Conservation (phyloP, 2,888 invertebrate species). For the Eupithecia vulgata region DNA sequence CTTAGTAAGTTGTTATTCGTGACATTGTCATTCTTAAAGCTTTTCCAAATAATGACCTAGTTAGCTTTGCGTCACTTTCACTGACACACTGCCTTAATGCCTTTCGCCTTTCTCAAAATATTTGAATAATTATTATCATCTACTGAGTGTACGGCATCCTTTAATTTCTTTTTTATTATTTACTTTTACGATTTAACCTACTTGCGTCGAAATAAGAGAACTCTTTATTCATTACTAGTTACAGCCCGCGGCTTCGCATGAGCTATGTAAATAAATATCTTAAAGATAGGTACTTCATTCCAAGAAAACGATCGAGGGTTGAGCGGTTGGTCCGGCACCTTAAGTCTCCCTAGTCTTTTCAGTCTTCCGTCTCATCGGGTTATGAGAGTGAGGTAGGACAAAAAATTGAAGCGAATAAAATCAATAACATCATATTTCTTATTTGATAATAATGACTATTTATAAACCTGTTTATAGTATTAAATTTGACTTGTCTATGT, state of each 20-base stretch:
- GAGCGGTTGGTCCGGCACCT: no score
- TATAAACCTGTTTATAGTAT: no score
- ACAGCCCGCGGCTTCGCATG: not conserved
- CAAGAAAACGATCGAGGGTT: no score
- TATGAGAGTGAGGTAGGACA: no score
- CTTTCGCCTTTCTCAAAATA: constrained; percentile 41
- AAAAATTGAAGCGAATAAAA: no score
- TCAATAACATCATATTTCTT: no score
- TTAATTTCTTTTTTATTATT: constrained; percentile 5
- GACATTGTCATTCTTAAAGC: constrained; percentile 10
- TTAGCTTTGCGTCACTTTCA: constrained; percentile 36
- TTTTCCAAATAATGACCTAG: constrained; percentile 36
- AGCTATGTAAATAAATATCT: not conserved
- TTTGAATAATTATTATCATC: constrained; percentile 28
- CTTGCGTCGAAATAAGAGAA: not conserved
- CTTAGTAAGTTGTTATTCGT: not conserved
- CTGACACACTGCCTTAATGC: constrained; percentile 33
- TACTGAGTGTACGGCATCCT: constrained; percentile 22
- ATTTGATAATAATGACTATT: no score
- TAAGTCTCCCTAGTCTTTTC: no score
- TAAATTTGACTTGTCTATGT: no score
- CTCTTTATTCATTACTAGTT: not conserved
- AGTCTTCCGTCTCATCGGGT: no score
- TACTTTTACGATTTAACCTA: constrained; percentile 2
- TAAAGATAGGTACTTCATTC: not conserved